These are phyloP conservation scores for Enteromius mattozi DNA, from an alignment of 2,797 vertebrate species.

Conservation along the genomic window DNA sequence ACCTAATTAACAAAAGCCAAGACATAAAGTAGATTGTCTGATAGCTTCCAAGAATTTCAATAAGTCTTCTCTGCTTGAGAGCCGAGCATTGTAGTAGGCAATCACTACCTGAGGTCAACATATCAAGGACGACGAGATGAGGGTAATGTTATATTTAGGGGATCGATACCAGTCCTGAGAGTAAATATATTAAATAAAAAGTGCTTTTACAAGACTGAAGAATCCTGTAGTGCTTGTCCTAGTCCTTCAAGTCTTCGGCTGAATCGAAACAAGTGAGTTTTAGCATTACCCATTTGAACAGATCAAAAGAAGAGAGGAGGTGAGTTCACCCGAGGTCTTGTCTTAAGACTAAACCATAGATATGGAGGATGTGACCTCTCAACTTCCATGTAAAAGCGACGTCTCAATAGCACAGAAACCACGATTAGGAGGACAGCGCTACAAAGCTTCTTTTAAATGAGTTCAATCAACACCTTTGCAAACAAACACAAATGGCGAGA, in stretches of 20 bases:
- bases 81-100: conserved; percentile 45
- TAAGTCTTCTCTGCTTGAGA: conserved; percentile 39
- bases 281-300: conserved; percentile 33
- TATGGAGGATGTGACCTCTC: conserved; percentile 33
- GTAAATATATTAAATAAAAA: conserved; percentile 58
- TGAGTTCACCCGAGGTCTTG: conserved; percentile 21
- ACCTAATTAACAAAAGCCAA: conserved; percentile 36
- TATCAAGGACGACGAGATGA: conserved; percentile 54
- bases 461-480: conserved; percentile 50
- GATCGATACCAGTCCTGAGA: conserved; percentile 55
- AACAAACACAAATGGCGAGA: conserved; percentile 35
- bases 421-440: conserved; percentile 40
- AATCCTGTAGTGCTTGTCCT: conserved; percentile 25
- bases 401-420: conserved; percentile 1
- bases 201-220: conserved; percentile 45
- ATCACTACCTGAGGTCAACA: conserved; percentile 52
- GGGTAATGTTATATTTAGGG: conserved; percentile 61
- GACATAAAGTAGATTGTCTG: conserved; percentile 24
- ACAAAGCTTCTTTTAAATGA: conserved; percentile 52
- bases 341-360: conserved; percentile 33
- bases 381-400: conserved; percentile 27
- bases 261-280: conserved; percentile 46
- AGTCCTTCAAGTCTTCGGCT: conserved; percentile 36
- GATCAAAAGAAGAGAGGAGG: conserved; percentile 46
- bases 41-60: conserved; percentile 53